Evolutionary conservation across 2,113 vertebrate genomes (phyloP), one percentile per base, ranked within the genome.

Genomic region (Dolichallabes microphthalmus): DNA sequence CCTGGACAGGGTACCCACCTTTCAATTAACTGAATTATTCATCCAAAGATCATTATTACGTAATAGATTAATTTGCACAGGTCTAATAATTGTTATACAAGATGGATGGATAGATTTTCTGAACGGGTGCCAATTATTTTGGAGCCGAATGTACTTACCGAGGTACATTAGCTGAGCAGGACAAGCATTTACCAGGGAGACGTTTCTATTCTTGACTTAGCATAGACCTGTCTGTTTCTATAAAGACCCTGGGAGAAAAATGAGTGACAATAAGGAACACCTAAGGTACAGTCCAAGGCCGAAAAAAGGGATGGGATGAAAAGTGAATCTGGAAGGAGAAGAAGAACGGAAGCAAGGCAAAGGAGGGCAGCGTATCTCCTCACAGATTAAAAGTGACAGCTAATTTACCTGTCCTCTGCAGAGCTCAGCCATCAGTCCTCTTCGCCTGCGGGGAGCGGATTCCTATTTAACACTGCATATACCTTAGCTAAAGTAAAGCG

Each of bases 401-500:
- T 83, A 88, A 90, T 91, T 86, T 88, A 87, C 86, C 83, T 90
- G 84, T 53, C 32, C 39, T n/a, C 68, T 86, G 35, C 52, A 86
- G n/a, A 81, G 64, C 76, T n/a, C 61, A 73, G 20, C 30, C 77
- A 63, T 83, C 66, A 52, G 35, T 45, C 55, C 61, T 71, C 73
- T 85, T 2, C n/a, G 17, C 30, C 19, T 35, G 22, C 32, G 0
- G 6, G 27, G 50, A 32, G 50, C 45, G 1, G 45, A 82, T 57
- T 78, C 71, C 60, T 27, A 64, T 84, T 86, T 76, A 55, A 66
- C 74, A 80, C 19, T n/a, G 68, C 79, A 52, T 71, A 75, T 84
- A 80, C 60, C n/a, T 71, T 88, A 78, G 66, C 79, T 53, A 57
- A 81, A 85, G 63, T 9, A 52, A 45, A 66, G 82, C 57, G 53